phyloP scores from a whole-genome alignment of 2,888 invertebrate genomes.

The Iphiclides podalirius region DNA sequence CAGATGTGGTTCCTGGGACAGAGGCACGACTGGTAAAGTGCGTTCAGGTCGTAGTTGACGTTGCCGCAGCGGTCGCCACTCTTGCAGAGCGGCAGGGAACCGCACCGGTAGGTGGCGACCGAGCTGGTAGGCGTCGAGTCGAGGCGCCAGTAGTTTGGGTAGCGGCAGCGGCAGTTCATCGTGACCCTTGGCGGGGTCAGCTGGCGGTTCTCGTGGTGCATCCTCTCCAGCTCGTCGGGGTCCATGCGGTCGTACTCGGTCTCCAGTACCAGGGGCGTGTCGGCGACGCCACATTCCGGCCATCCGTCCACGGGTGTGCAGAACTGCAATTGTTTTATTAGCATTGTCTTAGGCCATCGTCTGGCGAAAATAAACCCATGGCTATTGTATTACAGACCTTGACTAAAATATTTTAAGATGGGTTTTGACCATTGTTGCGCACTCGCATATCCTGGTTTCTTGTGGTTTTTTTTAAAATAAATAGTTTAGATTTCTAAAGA shows the following conservation, averaged over 20 bases:
- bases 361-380: too few species aligned
- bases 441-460: too few species aligned
- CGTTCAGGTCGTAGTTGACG: slow-evolving; percentile 78
- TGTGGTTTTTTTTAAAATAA: too few species aligned
- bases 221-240: slow-evolving; percentile 60
- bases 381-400: too few species aligned
- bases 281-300: slow-evolving; percentile 53
- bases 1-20: slow-evolving; percentile 82
- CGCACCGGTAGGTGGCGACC: slow-evolving; percentile 62
- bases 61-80: slow-evolving; percentile 81
- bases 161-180: slow-evolving; percentile 72
- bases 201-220: slow-evolving; percentile 60
- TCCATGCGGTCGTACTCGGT: slow-evolving; percentile 51
- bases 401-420: too few species aligned
- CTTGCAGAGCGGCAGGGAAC: slow-evolving; percentile 72
- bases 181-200: slow-evolving; percentile 63
- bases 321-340: slow-evolving; percentile 76
- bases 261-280: slow-evolving; percentile 57
- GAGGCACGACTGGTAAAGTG: slow-evolving; percentile 82
- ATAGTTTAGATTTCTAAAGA: too few species aligned
- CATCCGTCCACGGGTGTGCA: slow-evolving; percentile 64
- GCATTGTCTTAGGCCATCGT: too few species aligned
- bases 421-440: too few species aligned
- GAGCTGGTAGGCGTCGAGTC: slow-evolving; percentile 39
- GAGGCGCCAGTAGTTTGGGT: slow-evolving; percentile 75